Evolutionary conservation across 2,113 vertebrate species (phyloP).

Genomic region (Stigmatopora argus): DNA sequence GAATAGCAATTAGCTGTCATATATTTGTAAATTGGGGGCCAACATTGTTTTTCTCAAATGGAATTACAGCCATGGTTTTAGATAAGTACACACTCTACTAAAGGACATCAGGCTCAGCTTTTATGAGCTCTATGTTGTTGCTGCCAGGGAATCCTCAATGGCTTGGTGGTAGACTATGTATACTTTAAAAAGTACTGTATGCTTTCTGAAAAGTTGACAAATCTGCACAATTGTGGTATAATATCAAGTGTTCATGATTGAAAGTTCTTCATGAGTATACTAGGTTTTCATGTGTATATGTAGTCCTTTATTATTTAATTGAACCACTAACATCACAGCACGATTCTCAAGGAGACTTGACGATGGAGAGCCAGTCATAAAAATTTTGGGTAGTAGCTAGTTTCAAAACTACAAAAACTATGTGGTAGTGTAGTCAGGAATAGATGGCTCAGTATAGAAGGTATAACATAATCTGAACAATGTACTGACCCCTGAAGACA

Average conservation of each 20-base stretch:
- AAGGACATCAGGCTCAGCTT: too few species aligned
- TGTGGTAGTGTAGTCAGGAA: background rate
- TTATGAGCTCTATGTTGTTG: background rate
- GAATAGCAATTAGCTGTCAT: background rate
- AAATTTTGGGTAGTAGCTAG: too few species aligned
- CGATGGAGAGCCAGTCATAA: background rate
- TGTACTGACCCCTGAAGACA: constrained; percentile 23
- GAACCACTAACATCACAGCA: background rate
- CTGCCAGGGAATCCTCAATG: background rate
- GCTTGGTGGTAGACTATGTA: background rate
- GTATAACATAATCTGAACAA: background rate
- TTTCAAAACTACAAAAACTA: too few species aligned
- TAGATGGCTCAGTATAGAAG: background rate
- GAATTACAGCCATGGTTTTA: background rate
- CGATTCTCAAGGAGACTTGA: background rate
- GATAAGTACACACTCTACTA: background rate
- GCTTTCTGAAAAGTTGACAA: background rate
- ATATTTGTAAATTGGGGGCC: background rate
- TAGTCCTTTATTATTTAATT: background rate
- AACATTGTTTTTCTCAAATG: background rate
- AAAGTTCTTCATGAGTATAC: too few species aligned
- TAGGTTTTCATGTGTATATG: too few species aligned
- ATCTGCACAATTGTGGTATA: background rate
- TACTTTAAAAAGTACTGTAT: background rate
- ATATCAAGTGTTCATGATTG: too few species aligned